These are phyloP conservation scores for Pseudachorutes palmiensis DNA, from an alignment of 1,140 invertebrate species.

Conservation along the genomic window DNA sequence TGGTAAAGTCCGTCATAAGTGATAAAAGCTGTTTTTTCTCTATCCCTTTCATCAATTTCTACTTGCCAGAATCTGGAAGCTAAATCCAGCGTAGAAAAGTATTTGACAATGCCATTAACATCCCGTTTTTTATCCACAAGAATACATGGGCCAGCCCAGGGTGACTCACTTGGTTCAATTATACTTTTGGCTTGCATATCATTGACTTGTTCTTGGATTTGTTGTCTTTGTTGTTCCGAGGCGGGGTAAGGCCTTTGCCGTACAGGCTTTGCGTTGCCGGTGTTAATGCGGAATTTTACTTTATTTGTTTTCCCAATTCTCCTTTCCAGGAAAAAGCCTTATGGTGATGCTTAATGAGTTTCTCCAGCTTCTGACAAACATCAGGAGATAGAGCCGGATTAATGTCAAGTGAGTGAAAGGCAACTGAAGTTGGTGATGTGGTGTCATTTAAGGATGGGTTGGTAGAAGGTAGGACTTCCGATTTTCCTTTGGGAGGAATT, in stretches of 20 bases:
- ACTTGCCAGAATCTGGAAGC: slow-evolving; percentile 26
- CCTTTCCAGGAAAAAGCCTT: slow-evolving; percentile 12
- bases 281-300: slow-evolving; percentile 26
- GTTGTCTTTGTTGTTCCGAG: slow-evolving; percentile 17
- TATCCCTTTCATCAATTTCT: slow-evolving; percentile 25
- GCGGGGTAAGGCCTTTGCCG: slow-evolving; percentile 11
- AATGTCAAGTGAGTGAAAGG: too few relatives aligned
- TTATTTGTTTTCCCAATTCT: background rate
- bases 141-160: slow-evolving; percentile 32
- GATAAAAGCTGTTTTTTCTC: slow-evolving; percentile 40
- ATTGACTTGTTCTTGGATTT: slow-evolving; percentile 27
- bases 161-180: slow-evolving; percentile 29
- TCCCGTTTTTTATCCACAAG: slow-evolving; percentile 28
- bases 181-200: slow-evolving; percentile 32
- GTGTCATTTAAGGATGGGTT: too few relatives aligned
- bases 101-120: slow-evolving; percentile 15
- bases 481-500: too few relatives aligned
- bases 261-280: slow-evolving; percentile 20
- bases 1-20: slow-evolving; percentile 36
- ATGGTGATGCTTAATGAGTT: background rate
- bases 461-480: too few relatives aligned
- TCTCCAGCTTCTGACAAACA: too few relatives aligned
- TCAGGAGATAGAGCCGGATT: too few relatives aligned
- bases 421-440: too few relatives aligned
- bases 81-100: slow-evolving; percentile 16